These are phyloP conservation scores for Etia nguti DNA, from an alignment of 2,113 vertebrate genomes.

Conservation along the genomic window DNA sequence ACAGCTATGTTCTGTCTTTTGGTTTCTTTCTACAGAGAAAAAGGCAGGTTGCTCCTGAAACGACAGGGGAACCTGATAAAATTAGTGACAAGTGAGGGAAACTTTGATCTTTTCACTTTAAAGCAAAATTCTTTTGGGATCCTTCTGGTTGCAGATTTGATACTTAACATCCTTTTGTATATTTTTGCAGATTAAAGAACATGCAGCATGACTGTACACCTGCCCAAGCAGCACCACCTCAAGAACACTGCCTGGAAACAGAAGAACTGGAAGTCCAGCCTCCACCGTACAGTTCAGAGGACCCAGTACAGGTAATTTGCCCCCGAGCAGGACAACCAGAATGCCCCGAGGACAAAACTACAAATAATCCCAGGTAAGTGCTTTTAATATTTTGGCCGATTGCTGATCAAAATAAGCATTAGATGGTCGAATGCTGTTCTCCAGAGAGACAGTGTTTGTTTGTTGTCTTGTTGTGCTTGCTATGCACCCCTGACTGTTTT, in stretches of 20 bases:
- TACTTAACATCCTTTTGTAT: background rate
- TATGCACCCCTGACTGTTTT: background rate
- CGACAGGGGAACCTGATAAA: background rate
- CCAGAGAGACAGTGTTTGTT: background rate
- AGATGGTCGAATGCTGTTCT: background rate
- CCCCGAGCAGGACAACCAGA: accelerated
- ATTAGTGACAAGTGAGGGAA: background rate
- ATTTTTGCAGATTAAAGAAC: background rate
- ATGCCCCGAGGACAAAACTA: no score
- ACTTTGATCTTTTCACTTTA: background rate
- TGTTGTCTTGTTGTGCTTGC: background rate
- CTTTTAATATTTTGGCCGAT: background rate
- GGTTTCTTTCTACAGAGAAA: background rate
- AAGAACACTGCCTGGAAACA: background rate
- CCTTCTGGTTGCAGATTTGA: background rate
- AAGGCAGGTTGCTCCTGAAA: background rate
- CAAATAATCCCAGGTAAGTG: no score
- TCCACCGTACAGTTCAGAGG: background rate
- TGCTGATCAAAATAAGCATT: background rate
- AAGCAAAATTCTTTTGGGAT: background rate
- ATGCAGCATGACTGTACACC: background rate
- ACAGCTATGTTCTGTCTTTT: background rate
- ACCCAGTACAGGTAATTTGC: background rate
- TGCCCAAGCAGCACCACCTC: background rate
- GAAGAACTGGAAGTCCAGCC: background rate